Evolutionary conservation across 2,888 invertebrate genomes (phyloP), one percentile per base, ranked within the genome.

Genomic region (Drosophila testacea): DNA sequence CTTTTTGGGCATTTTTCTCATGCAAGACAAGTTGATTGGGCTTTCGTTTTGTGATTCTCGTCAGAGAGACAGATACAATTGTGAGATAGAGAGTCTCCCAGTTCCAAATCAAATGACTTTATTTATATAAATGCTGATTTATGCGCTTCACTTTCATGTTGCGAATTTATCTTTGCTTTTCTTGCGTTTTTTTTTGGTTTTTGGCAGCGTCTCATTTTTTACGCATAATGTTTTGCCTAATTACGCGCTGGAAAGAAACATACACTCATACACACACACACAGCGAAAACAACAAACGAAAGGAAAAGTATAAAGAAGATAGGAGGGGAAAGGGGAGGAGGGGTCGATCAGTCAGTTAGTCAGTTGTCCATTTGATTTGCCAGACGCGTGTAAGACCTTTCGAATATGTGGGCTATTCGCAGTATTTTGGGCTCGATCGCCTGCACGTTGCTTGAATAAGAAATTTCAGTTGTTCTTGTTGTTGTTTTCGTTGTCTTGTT

Each of bases 321-420:
- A 11, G 7, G 13, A 34, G 0, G 22, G 7, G n/a, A 22, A 22
- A 30, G 44, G 52, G 44, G 22, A 13, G 52, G 16, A 16, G 27
- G 47, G 66, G 30, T 39, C 13, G 34, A 51, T 56, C 46, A 59
- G 57, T 59, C 71, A 63, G 50, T 74, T 68, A 79, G 83, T 69
- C 62, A 73, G 62, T 64, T 77, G 87, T 81, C 89, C 81, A 55
- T 88, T 83, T 89, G 89, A 89, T 78, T 77, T 89, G 89, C 84
- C 89, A 87, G 85, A 87, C 89, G 83, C 84, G 89, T 81, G 89
- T 82, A 62, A 84, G 85, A 87, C 83, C 89, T 89, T 83, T 83
- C 83, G 70, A 87, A 84, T 87, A 73, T 76, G 32, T 74, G 46
- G 61, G 46, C 11, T 46, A 54, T 44, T 55, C 44, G n/a, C 13